Conservation (phyloP, 2,797 vertebrate genomes). For the Pangasius sanitwongsei region DNA sequence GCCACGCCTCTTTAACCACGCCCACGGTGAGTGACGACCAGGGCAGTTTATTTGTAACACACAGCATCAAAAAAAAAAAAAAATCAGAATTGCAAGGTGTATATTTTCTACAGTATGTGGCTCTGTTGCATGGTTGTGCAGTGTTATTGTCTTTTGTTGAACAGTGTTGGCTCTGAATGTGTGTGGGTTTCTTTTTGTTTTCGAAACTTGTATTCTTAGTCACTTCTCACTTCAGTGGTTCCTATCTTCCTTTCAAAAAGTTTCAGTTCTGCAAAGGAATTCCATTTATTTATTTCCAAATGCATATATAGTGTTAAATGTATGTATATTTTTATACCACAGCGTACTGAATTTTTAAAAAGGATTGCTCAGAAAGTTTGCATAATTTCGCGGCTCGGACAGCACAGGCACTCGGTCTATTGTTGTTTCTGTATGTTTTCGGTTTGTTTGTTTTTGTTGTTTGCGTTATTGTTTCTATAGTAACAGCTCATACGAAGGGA, state of each 20-base stretch:
- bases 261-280: not conserved
- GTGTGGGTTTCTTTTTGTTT: not conserved
- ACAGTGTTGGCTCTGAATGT: not conserved
- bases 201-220: not conserved
- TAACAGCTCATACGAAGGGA: not conserved
- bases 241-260: not conserved
- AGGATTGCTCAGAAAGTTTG: not conserved
- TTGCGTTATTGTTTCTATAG: not conserved
- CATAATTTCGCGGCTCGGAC: not conserved
- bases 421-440: not conserved
- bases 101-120: not conserved
- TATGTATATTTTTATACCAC: not conserved
- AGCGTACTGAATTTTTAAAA: too few relatives aligned
- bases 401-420: not conserved
- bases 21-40: conserved; percentile 82
- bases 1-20: conserved; percentile 90
- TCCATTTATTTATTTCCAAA: not conserved
- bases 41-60: not conserved
- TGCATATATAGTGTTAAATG: not conserved
- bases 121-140: not conserved
- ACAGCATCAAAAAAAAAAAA: not conserved
- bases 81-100: not conserved
- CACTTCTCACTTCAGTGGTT: not conserved
- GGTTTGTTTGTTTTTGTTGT: not conserved
- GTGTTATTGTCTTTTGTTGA: not conserved